Evolutionary conservation across 2,113 vertebrate genomes (phyloP).

Genomic region (Elgaria multicarinata): DNA sequence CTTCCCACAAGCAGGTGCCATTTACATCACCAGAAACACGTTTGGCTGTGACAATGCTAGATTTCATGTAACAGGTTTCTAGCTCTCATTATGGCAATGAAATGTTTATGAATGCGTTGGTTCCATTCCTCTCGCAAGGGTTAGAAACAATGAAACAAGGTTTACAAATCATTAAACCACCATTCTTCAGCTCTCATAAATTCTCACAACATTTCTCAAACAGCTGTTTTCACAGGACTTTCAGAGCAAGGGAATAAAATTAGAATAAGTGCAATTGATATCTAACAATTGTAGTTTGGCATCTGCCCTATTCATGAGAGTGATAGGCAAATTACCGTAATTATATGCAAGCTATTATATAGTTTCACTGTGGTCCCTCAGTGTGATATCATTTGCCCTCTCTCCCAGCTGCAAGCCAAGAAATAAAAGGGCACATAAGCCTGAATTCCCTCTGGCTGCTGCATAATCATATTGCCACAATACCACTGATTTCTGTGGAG

Average conservation of each 20-base stretch:
- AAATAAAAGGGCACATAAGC: neutral
- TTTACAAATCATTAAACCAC: neutral
- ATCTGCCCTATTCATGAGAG: neutral
- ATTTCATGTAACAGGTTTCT: neutral
- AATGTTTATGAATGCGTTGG: neutral
- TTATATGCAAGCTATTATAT: neutral
- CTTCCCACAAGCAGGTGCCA: no score
- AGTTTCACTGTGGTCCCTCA: neutral
- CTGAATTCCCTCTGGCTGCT: neutral
- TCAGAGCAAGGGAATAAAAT: neutral
- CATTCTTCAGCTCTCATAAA: neutral
- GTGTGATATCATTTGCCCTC: neutral
- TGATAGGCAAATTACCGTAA: neutral
- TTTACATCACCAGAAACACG: no score
- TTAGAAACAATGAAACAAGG: neutral
- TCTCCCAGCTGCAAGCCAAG: neutral
- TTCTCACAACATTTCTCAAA: neutral
- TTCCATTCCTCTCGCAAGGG: no score
- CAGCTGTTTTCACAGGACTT: neutral
- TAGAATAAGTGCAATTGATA: neutral
- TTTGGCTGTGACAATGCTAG: neutral
- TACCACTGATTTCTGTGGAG: conserved; percentile 1
- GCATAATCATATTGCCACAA: neutral
- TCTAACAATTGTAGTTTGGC: neutral
- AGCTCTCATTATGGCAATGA: neutral